Base-by-base conservation (phyloP, 2,113 vertebrate genomes). In the Tamias sibiricus region DNA sequence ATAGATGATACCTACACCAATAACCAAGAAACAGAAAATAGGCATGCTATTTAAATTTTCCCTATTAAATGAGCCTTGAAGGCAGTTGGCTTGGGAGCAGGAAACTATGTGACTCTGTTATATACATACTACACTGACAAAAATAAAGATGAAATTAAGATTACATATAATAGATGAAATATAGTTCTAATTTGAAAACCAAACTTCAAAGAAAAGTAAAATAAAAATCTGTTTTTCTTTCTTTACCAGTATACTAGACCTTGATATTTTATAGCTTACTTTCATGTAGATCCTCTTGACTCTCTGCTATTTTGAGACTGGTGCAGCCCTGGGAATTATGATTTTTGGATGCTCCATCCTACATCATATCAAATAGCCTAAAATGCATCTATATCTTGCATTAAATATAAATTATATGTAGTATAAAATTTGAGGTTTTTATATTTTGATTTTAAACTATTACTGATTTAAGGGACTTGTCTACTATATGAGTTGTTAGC, bases 91-190 rank as follows among this genome's bases (percentile, higher is more conserved):
- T 81, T 71, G 22, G 35, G 4, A 82, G 75, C 20, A 94, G 66
- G 40, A 90, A 90, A 87, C 14, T 54, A 19, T 17, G 2, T 64
- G 69, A 86, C 22, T 82, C 16, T 68, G 26, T 69, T 84, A 20
- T n/a, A 77, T 49, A 20, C 64, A 59, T 69, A 3, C 44, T 66
- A 83, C 62, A 47, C 47, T 68, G 77, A 80, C 57, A 74, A 91
- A 87, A 95, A 66, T 77, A 44, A 96, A 94, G 91, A 37, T 35
- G 75, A 71, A 57, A 95, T 93, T 80, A 93, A 96, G 87, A 86
- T 68, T 77, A n/a, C 1, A 40, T 37, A 44, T 68, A 85, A 66
- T 85, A 66, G 47, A 54, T 83, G 9, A 3, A 89, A 89, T 5
- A 35, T 83, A 49, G 68, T 37, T 77, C 69, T 95, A n/a, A 35